Evolutionary conservation across 1,140 invertebrate genomes (phyloP).

Genomic region (Eulimnadia texana): DNA sequence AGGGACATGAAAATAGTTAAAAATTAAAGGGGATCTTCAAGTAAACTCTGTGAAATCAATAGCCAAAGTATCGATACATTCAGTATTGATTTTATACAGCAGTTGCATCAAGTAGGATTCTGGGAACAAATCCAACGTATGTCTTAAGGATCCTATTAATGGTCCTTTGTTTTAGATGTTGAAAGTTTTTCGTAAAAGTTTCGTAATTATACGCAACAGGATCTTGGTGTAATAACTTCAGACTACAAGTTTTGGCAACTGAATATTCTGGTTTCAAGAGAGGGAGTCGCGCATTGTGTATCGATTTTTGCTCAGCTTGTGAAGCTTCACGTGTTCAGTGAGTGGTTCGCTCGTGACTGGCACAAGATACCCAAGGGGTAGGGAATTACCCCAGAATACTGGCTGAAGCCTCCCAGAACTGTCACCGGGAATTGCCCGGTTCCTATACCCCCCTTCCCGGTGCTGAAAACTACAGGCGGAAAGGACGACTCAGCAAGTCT

Average conservation of each 20-base stretch:
- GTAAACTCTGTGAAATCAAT: too few species aligned
- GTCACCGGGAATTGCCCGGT: not conserved
- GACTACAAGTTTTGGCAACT: not conserved
- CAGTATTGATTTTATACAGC: too few species aligned
- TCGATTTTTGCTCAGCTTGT: not conserved
- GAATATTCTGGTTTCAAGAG: too few species aligned
- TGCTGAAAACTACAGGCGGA: not conserved
- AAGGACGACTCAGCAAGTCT: not conserved
- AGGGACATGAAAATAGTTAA: too few species aligned
- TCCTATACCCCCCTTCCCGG: not conserved
- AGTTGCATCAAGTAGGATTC: too few species aligned
- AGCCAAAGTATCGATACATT: too few species aligned
- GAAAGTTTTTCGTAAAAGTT: too few species aligned
- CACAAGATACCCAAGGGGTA: not conserved
- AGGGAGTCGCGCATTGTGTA: not conserved
- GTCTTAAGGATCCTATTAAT: too few species aligned
- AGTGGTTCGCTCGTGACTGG: not conserved
- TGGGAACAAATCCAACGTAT: too few species aligned
- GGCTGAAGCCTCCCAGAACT: not conserved
- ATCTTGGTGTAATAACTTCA: not conserved
- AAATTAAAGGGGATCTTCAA: too few species aligned
- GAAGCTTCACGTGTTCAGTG: not conserved
- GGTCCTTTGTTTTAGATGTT: too few species aligned
- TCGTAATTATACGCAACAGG: not conserved
- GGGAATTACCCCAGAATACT: not conserved